Base-by-base conservation (phyloP, 2,113 vertebrate species). In the Alaudala cheleensis region DNA sequence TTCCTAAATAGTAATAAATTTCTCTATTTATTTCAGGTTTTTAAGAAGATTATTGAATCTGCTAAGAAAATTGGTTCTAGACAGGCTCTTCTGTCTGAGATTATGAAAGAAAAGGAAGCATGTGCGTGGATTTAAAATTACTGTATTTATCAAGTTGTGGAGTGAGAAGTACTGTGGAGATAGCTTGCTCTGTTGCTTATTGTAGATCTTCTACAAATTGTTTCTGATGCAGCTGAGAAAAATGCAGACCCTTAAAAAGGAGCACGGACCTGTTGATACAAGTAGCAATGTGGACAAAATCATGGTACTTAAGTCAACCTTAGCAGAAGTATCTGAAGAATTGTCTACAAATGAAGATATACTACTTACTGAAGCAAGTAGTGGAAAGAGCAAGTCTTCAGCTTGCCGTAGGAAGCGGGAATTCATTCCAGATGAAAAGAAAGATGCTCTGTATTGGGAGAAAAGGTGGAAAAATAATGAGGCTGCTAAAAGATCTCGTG, bases 401-500 rank as follows among this genome's bases (percentile, higher is more conserved):
- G 92, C 94, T 6, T 99, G 99, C 89, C 98, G 99, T 47, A 98
- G 99, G 91, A 99, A 99, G 91, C 95, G 99, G 34, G 99, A 99
- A 92, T 99, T 99, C 85, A 99, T 99, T 96, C 99, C 99, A 1
- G 98, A 99, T 13, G 99, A 99, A 85, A 99, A 99, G 97, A 99
- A 99, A 88, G 99, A 99, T 97, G 98, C 96, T 11, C 95, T 98
- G 91, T 99, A 99, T 49, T 99, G 99, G 99, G 99, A 99, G 92
- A 98, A 99, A 83, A 97, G 99, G 37, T 97, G 99, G 76, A 99
- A 99, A 92, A 99, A 99, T 97, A 99, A 99, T 3, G 99, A 99
- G 93, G 99, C 99, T 4, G 99, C 99, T 73, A 99, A 99, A 88
- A 98, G 99, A 71, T 99, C 99, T 5, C 98, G 99, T 73, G 99